A percentile compares a stretch with the other conserved stretches of the same genome.
These are phyloP conservation scores for Gonatopus flavifemur DNA, from an alignment of 1,140 invertebrate genomes.

Conservation along the genomic window DNA sequence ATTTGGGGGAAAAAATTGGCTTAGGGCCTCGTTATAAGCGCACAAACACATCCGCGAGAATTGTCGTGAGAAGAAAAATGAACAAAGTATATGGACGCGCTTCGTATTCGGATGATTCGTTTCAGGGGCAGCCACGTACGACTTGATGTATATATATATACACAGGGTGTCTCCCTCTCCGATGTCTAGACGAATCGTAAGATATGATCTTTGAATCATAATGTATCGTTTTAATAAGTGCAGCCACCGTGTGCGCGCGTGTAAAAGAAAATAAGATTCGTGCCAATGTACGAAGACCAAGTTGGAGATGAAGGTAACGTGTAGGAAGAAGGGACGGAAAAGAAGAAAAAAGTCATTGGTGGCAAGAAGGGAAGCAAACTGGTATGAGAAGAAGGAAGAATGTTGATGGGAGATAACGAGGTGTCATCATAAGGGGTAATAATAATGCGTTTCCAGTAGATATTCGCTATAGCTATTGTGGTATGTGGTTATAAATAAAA, in stretches of 20 bases:
- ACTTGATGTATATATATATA: too few relatives aligned
- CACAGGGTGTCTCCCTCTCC: constrained; percentile 43
- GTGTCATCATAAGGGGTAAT: too few relatives aligned
- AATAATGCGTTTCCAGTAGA: too few relatives aligned
- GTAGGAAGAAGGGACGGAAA: constrained; percentile 12
- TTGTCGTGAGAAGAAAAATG: constrained; percentile 11
- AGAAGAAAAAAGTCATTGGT: constrained; percentile 3
- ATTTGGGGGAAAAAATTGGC: too few relatives aligned
- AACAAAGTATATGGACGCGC: constrained; percentile 16
- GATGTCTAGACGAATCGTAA: constrained; percentile 52
- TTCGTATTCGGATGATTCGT: constrained; percentile 31
- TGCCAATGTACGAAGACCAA: constrained; percentile 17
- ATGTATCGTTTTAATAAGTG: constrained; percentile 54
- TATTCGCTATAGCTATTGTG: too few relatives aligned
- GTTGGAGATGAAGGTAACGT: not conserved
- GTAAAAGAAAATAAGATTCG: constrained; percentile 24
- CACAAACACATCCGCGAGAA: too few relatives aligned
- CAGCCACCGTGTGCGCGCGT: constrained; percentile 35
- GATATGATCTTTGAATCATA: constrained; percentile 56
- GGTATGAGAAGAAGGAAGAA: not conserved
- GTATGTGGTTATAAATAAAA: too few relatives aligned
- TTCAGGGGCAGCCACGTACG: constrained; percentile 28
- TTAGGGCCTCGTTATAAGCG: too few relatives aligned
- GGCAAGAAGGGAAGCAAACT: not conserved
- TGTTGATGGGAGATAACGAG: not conserved